Evolutionary conservation across 2,888 invertebrate species (phyloP), one percentile per base, ranked within the genome.

Genomic region (Cataglyphis cursor): DNA sequence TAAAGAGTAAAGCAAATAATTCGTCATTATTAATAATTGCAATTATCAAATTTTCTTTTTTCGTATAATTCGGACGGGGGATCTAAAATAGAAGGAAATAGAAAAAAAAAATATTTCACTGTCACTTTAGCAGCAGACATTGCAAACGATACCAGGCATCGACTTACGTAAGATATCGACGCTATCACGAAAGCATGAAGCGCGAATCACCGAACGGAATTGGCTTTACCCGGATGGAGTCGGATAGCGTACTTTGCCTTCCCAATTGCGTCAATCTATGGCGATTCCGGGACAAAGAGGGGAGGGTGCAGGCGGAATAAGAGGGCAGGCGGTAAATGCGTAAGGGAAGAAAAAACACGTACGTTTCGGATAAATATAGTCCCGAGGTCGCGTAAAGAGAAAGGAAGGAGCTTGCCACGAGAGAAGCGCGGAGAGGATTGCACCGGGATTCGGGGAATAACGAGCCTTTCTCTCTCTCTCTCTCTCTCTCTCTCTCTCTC

Each of bases 291-390:
- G 54, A 38, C 51, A 59, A n/a, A 21, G 5, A 1, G 68, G 15
- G 18, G 38, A n/a, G 31, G 74, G 31, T 10, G 41, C 10, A 38
- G 12, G 41, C 10, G 51, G 48, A 44, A 21, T 15, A 44, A 15
- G 44, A 8, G 2, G 6, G 24, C 54, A 21, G 76, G 18, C 72
- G 44, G 24, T 41, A 21, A 21, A 44, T 41, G 21, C 31, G 73
- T 44, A 72, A 73, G 59, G 78, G 78, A 59, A 44, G 59, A 59
- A 72, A 80, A 80, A 80, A 80, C 57, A 85, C 74, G 73, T 82
- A 82, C 76, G 88, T 88, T 90, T 88, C 87, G 82, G 83, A 85
- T 91, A 91, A 92, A 92, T 93, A 92, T 91, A 92, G 90, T 89
- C 81, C 85, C 89, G 89, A 89, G 90, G 89, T 87, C 88, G 88